Percentiles rank a stretch among this genome's conserved stretches.
phyloP scores from a whole-genome alignment of 2,113 vertebrate genomes.

The Sturnus vulgaris region DNA sequence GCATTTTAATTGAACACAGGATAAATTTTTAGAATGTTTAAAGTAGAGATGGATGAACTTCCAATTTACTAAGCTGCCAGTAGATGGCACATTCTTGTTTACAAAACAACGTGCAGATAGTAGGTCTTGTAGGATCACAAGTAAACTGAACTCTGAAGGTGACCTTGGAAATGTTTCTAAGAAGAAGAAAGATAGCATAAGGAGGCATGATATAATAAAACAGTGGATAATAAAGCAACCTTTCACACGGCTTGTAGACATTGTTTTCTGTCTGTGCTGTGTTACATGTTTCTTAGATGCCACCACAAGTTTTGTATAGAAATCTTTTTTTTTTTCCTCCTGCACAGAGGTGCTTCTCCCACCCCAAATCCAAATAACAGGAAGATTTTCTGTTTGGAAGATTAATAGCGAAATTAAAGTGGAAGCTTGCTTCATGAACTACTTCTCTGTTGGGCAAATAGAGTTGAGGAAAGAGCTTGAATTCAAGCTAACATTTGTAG shows the following conservation, averaged over 20 bases:
- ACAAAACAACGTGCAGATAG: fast-evolving
- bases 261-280: background rate
- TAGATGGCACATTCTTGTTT: slow-evolving; percentile 17
- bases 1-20: background rate
- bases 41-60: background rate
- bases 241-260: background rate
- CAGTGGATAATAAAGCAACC: background rate
- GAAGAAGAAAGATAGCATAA: background rate
- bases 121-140: background rate
- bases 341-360: background rate
- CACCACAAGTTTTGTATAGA: background rate
- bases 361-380: background rate
- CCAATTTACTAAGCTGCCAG: background rate
- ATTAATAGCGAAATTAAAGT: background rate
- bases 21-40: background rate
- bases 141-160: background rate
- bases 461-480: background rate
- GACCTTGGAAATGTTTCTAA: background rate
- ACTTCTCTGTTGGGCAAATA: background rate
- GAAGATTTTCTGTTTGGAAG: background rate
- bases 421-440: background rate
- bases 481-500: background rate
- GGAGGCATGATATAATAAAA: background rate
- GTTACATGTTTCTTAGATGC: background rate
- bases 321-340: background rate